Evolutionary conservation across 2,113 vertebrate species (phyloP).

Genomic region (Corapipo altera): DNA sequence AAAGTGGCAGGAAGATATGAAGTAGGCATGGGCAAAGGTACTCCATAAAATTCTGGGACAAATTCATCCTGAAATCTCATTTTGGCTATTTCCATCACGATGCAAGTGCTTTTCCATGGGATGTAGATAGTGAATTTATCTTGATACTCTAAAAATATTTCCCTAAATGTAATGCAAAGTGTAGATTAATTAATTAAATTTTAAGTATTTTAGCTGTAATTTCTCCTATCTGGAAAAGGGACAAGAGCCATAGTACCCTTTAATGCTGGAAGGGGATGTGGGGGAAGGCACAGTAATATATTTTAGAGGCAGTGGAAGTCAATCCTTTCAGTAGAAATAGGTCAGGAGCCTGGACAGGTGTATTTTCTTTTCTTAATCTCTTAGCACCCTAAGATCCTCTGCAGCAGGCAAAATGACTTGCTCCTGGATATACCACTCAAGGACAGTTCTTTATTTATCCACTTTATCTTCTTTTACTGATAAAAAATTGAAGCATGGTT

Average conservation of each 20-base stretch:
- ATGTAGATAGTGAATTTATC: background rate
- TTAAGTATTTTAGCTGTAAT: background rate
- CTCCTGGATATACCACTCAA: background rate
- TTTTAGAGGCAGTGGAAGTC: background rate
- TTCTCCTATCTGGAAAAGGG: background rate
- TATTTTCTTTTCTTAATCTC: background rate
- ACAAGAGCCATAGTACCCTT: background rate
- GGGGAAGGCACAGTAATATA: background rate
- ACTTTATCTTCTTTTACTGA: conserved; percentile 17
- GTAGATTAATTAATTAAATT: background rate
- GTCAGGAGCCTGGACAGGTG: background rate
- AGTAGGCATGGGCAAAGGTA: background rate
- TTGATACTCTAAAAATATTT: background rate
- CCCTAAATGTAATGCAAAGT: background rate
- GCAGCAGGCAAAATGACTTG: background rate
- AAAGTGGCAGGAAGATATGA: background rate
- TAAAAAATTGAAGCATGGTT: background rate
- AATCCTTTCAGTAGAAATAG: background rate
- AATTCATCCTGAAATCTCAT: background rate
- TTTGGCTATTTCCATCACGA: background rate
- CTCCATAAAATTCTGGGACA: background rate
- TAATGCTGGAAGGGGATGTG: background rate
- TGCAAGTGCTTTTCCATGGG: background rate
- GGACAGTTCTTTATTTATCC: background rate
- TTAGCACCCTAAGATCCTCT: background rate